Conservation (phyloP, 2,113 vertebrate species). For the Clinocottus analis region DNA sequence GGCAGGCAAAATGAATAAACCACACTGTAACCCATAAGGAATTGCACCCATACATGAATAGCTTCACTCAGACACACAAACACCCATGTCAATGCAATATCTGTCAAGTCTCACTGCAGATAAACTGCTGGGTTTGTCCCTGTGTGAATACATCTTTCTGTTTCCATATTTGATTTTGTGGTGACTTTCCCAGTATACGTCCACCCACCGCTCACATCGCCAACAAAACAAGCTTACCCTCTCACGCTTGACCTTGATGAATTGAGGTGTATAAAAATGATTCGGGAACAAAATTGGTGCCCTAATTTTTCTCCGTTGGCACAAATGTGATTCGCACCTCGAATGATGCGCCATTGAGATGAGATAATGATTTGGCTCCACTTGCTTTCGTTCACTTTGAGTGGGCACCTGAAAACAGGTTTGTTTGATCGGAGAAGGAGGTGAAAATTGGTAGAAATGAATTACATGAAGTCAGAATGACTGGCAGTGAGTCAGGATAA, state of each 20-base stretch:
- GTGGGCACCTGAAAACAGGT: constrained; percentile 21
- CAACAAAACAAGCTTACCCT: constrained; percentile 47
- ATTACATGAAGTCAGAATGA: constrained; percentile 30
- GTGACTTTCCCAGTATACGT: constrained; percentile 28
- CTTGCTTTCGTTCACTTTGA: constrained; percentile 39
- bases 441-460: constrained; percentile 4
- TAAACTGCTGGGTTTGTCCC: constrained; percentile 10
- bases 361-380: constrained; percentile 36
- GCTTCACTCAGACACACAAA: constrained; percentile 2
- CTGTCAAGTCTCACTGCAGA: constrained; percentile 33
- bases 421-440: not conserved
- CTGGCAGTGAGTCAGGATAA: constrained; percentile 43
- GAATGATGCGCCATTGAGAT: constrained; percentile 36
- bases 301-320: not conserved
- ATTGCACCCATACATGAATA: constrained; percentile 17
- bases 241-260: constrained; percentile 18
- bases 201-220: constrained; percentile 6
- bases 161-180: constrained; percentile 20
- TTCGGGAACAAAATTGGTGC: constrained; percentile 14
- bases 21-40: constrained; percentile 4
- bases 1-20: constrained; percentile 25
- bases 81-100: constrained; percentile 15
- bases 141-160: constrained; percentile 20
- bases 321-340: constrained; percentile 21
- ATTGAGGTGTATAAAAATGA: constrained; percentile 30